phyloP scores from a whole-genome alignment of 2,888 invertebrate genomes.

The Protophormia terraenovae region DNA sequence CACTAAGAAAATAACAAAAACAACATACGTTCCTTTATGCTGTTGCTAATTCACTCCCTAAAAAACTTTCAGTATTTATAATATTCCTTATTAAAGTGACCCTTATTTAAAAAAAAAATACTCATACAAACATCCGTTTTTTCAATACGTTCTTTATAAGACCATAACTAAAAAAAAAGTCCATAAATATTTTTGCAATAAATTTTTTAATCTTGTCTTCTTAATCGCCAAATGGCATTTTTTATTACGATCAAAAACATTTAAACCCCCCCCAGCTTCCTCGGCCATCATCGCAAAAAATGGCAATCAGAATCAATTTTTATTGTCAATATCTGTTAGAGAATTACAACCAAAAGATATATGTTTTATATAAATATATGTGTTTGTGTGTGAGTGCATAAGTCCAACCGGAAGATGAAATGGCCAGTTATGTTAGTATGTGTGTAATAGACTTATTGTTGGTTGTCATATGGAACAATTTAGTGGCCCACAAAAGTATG shows the following conservation, averaged over 20 bases:
- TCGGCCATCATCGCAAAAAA: conserved; percentile 49
- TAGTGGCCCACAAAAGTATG: conserved; percentile 63
- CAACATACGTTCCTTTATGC: conserved; percentile 17
- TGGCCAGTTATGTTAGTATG: conserved; percentile 38
- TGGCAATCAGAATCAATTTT: conserved; percentile 78
- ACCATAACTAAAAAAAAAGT: conserved; percentile 68
- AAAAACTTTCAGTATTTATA: conserved; percentile 1
- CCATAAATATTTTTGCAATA: conserved; percentile 82
- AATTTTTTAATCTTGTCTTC: conserved; percentile 82
- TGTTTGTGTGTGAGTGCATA: not conserved
- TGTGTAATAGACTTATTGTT: not conserved
- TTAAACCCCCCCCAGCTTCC: conserved; percentile 54
- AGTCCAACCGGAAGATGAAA: conserved; percentile 51
- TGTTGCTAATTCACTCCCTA: conserved; percentile 37
- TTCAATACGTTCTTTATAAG: not conserved
- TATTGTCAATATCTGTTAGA: conserved; percentile 67
- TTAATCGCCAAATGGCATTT: conserved; percentile 82
- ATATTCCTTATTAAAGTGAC: conserved; percentile 42
- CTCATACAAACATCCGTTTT: conserved; percentile 16
- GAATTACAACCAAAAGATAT: conserved; percentile 37
- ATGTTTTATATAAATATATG: conserved; percentile 4
- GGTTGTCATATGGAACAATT: conserved; percentile 59
- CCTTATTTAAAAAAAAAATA: conserved; percentile 38
- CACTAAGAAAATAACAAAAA: not conserved
- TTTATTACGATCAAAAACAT: conserved; percentile 74